phyloP scores from a whole-genome alignment of 2,113 vertebrate species.

The Ptilonorhynchus violaceus region DNA sequence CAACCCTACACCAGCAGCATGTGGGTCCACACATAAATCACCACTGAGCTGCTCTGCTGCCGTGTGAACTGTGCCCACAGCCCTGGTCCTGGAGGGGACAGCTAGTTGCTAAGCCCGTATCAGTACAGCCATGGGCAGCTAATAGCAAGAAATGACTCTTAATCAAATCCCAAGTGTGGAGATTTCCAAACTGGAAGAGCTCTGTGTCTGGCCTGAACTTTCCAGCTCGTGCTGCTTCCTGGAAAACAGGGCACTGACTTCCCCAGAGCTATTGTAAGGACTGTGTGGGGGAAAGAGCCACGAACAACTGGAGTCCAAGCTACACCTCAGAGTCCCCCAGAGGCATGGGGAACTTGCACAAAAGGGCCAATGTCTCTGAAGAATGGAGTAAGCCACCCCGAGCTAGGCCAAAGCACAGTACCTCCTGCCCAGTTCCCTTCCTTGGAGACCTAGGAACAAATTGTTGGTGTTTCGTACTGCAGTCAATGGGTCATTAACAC shows the following conservation, averaged over 20 bases:
- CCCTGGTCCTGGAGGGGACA: background rate
- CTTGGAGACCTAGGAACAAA: background rate
- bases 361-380: background rate
- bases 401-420: background rate
- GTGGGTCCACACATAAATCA: background rate
- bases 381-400: background rate
- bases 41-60: background rate
- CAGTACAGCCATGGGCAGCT: background rate
- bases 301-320: background rate
- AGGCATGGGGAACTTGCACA: background rate
- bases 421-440: background rate
- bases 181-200: background rate
- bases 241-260: background rate
- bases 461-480: background rate
- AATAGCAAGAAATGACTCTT: background rate
- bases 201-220: background rate
- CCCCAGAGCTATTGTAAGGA: background rate
- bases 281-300: fast-evolving
- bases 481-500: background rate
- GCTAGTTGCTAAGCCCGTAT: background rate
- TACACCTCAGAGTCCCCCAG: background rate
- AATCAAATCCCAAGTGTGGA: background rate
- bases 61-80: background rate
- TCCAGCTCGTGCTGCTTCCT: background rate
- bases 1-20: background rate